Evolutionary conservation across 2,888 invertebrate species (phyloP), one percentile per base, ranked within the genome.

Genomic region (Phyllotreta striolata): DNA sequence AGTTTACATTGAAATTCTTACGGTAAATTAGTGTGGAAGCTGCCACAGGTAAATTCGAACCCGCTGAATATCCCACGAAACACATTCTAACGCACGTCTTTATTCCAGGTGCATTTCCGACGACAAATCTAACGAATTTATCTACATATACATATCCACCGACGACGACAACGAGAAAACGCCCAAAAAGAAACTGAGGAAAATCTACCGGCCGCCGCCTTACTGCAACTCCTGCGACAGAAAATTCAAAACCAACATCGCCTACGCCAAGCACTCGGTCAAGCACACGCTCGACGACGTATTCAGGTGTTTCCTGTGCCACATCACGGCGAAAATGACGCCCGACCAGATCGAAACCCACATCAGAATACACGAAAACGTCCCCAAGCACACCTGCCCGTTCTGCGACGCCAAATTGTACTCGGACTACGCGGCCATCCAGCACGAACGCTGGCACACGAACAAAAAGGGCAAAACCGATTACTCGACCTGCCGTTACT

Each of bases 401-500:
- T 70, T 74, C 56, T 79, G 79, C 52, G 67, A 71, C 9, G 78
- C 78, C 49, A 76, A 68, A 46, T 76, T 79, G 57, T 66, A 69
- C 5, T 74, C n/a, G 65, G 70, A 46, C 66, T 74, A 10, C 76
- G 77, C 56, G 51, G 77, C 38, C 64, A 71, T 75, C 39, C 75
- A 78, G 64, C 78, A 78, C 60, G 73, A 74, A 55, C 74, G 73
- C 39, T 74, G 75, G 41, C 60, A 77, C 14, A 71, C 70, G 4
- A 78, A 77, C 0, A 69, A 52, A n/a, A 60, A 52, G 37, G 44
- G 66, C 5, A 73, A 73, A 70, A 38, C 55, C 66, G n/a, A n/a
- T n/a, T n/a, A n/a, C 0, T 73, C 71, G 37, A 69, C 69, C 3
- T 81, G 81, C 64, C 78, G 79, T 37, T 68, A 79, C 14, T 81